Evolutionary conservation across 2,113 vertebrate species (phyloP).

Genomic region (Neomonachus schauinslandi): DNA sequence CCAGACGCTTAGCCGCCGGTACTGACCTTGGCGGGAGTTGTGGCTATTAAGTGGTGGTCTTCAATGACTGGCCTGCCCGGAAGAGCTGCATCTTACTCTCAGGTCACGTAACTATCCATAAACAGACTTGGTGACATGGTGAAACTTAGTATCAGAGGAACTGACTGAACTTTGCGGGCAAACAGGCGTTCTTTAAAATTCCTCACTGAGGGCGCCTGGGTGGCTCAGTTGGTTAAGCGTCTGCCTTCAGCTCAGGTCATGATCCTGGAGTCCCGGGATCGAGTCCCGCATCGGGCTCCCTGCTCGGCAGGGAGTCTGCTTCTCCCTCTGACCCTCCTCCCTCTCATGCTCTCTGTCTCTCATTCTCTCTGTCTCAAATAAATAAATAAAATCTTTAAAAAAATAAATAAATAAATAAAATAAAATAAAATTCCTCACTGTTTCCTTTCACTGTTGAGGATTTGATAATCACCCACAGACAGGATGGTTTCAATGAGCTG

Average conservation of each 20-base stretch:
- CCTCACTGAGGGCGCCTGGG: not conserved
- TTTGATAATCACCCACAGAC: not conserved
- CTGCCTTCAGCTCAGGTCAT: too few relatives aligned
- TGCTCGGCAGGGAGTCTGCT: too few relatives aligned
- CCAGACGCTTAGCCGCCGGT: rapidly evolving
- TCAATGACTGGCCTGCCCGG: not conserved
- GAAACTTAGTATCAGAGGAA: not conserved
- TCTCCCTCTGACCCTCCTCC: too few relatives aligned
- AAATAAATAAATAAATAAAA: too few relatives aligned
- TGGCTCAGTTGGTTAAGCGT: too few relatives aligned
- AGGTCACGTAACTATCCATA: not conserved
- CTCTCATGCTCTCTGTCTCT: too few relatives aligned
- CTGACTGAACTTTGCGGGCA: not conserved
- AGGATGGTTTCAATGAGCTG: not conserved
- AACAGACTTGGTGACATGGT: not conserved
- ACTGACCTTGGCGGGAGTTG: not conserved
- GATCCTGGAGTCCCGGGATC: too few relatives aligned
- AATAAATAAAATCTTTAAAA: too few relatives aligned
- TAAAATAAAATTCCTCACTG: not conserved
- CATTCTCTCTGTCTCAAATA: too few relatives aligned
- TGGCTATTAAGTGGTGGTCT: rapidly evolving
- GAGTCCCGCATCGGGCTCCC: too few relatives aligned
- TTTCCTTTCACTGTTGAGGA: not conserved
- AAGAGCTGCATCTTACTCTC: not conserved
- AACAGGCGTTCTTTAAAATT: not conserved